A percentile compares a stretch with the other conserved stretches of the same genome.
These are phyloP conservation scores for Heliconius hermathena DNA, from an alignment of 1,140 invertebrate genomes.

Conservation along the genomic window DNA sequence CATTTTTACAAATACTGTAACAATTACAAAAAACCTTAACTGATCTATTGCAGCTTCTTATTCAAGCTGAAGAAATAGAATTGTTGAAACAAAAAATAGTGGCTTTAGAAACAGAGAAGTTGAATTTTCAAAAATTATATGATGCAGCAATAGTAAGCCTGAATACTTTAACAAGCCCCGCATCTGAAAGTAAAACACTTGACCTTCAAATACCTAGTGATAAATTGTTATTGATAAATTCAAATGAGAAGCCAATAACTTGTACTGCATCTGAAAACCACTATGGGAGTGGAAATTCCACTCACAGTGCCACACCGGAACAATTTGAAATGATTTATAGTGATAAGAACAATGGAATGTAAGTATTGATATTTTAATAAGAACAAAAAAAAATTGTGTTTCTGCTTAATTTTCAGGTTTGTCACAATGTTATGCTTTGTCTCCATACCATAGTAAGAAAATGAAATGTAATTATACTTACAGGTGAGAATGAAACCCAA, in stretches of 20 bases:
- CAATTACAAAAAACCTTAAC: background rate
- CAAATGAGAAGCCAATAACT: slow-evolving; percentile 61
- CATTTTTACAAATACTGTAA: background rate
- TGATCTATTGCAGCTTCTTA: slow-evolving; percentile 54
- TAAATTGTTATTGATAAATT: slow-evolving; percentile 51
- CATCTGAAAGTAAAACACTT: slow-evolving; percentile 65
- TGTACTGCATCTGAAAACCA: slow-evolving; percentile 76
- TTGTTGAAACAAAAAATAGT: slow-evolving; percentile 81
- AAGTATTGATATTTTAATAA: slow-evolving; percentile 44
- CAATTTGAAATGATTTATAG: slow-evolving; percentile 81
- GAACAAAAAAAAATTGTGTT: too few species aligned
- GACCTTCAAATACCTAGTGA: slow-evolving; percentile 65
- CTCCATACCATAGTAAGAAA: too few species aligned
- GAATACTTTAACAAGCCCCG: slow-evolving; percentile 76
- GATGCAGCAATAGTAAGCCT: slow-evolving; percentile 79
- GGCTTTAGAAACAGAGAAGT: slow-evolving; percentile 82
- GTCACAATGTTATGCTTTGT: too few species aligned
- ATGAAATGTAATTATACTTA: too few species aligned
- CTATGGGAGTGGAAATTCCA: slow-evolving; percentile 77
- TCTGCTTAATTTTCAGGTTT: too few species aligned
- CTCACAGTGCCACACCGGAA: slow-evolving; percentile 77
- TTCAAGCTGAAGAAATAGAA: slow-evolving; percentile 82
- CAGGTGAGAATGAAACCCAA: too few species aligned
- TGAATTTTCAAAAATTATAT: slow-evolving; percentile 81
- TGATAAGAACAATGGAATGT: slow-evolving; percentile 75